Evolutionary conservation across 2,888 invertebrate genomes (phyloP).

Genomic region (Andrena minutula): DNA sequence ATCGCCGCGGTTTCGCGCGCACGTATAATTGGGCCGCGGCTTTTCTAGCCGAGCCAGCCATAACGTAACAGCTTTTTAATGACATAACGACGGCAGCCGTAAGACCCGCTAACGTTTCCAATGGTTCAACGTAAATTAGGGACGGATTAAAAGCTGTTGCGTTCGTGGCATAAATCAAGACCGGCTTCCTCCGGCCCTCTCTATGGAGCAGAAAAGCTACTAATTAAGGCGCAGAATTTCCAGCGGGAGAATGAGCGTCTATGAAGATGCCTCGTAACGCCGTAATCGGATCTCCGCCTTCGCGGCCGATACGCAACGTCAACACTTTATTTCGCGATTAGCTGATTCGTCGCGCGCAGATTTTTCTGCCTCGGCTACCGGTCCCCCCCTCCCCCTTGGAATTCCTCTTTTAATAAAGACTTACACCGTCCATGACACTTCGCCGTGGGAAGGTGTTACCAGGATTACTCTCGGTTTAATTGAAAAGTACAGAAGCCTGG

Average conservation of each 20-base stretch:
- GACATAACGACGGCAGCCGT: constrained; percentile 36
- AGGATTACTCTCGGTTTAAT: constrained; percentile 51
- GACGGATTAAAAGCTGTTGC: constrained; percentile 65
- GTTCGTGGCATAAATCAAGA: constrained; percentile 57
- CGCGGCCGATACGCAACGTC: constrained; percentile 15
- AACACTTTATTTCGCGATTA: background rate
- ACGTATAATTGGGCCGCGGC: constrained; percentile 28
- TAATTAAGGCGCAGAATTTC: constrained; percentile 59
- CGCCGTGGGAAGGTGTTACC: constrained; percentile 10
- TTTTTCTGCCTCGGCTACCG: background rate
- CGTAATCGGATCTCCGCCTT: constrained; percentile 50
- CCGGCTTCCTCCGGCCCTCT: constrained; percentile 14
- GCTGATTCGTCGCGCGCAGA: background rate
- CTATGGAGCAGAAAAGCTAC: constrained; percentile 39
- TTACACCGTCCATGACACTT: constrained; percentile 26
- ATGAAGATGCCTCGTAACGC: constrained; percentile 37
- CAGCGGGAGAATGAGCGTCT: constrained; percentile 26
- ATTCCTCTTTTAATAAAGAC: constrained; percentile 37
- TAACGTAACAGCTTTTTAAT: constrained; percentile 63
- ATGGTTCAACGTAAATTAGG: constrained; percentile 61
- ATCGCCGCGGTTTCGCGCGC: constrained; percentile 35
- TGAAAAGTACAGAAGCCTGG: constrained; percentile 51
- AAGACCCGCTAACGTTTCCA: constrained; percentile 41
- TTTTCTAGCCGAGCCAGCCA: constrained; percentile 2
- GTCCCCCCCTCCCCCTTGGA: background rate